Evolutionary conservation across 2,888 invertebrate genomes (phyloP), one percentile per base, ranked within the genome.

Genomic region (Osedax fenrisi): DNA sequence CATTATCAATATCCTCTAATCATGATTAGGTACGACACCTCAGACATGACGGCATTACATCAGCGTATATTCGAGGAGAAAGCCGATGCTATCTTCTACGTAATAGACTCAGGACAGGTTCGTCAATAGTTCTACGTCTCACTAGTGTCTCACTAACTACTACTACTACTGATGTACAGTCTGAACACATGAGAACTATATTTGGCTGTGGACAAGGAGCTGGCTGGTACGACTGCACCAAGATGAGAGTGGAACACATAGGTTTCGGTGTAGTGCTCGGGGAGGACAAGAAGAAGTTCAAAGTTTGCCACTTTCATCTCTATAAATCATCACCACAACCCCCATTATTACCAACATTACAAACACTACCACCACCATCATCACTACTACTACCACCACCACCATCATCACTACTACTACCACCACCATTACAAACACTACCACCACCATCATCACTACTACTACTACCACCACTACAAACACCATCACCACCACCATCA

Each of bases 191-290:
- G 79, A 85, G 90, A 79, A 86, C 88, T 0, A 86, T 97, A 67
- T 91, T 89, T 81, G 82, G 82, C 10, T 90, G 89, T 41, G 94
- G 92, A 0, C 87, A 89, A 79, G 87, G 89, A 76, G 89, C 89
- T 70, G 92, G 91, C 2, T 90, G 92, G 81, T 86, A 90, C 13
- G 87, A 89, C 79, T 88, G 89, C 3, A 81, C 83, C 0, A 84
- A 85, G 75, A 76, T 71, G 76, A 88, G 90, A 75, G 86, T 94
- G 0, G 94, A 96, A 84, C 93, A 94, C 86, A 92, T 97, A 17
- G 90, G 90, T 1, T 98, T 98, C 84, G 98, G 98, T 17, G 92
- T 97, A 3, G 98, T 98, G 0, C 86, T 98, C 1, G 98, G 98
- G 17, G 97, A 96, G 85, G 97, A 98, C 86, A 94, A 85, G 78